Percentiles rank a stretch among this genome's conserved stretches.
phyloP scores from a whole-genome alignment of 2,113 vertebrate species.

The Jacana jacana region DNA sequence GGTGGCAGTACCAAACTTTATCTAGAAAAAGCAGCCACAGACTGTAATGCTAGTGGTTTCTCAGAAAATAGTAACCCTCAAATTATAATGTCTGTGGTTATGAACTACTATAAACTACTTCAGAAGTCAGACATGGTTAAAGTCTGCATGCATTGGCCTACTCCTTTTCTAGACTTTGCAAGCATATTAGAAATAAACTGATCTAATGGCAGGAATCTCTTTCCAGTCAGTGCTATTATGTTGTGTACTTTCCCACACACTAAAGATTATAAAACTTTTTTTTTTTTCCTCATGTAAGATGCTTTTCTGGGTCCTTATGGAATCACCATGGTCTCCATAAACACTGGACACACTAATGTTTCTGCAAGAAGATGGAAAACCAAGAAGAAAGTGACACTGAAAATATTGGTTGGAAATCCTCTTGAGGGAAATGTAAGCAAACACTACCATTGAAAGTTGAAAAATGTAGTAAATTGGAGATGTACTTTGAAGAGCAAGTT shows the following conservation, averaged over 20 bases:
- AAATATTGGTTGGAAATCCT: background rate
- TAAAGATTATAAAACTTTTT: background rate
- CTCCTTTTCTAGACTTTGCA: conserved; percentile 12
- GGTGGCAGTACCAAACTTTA: conserved; percentile 59
- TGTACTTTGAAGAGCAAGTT: background rate
- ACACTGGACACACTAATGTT: background rate
- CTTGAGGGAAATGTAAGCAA: background rate
- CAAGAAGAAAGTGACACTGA: background rate
- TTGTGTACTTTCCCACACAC: background rate
- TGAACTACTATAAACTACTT: conserved; percentile 36
- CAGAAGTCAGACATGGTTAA: conserved; percentile 41
- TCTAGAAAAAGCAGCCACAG: conserved; percentile 67
- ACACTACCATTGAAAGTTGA: background rate
- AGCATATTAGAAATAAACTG: conserved; percentile 40
- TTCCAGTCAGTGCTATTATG: background rate
- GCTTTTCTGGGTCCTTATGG: background rate
- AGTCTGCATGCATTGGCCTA: background rate
- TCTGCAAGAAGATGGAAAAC: background rate
- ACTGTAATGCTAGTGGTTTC: conserved; percentile 51
- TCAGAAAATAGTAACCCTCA: conserved; percentile 57
- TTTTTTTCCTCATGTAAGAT: background rate
- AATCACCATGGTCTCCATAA: background rate
- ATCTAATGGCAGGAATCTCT: background rate
- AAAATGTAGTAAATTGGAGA: background rate
- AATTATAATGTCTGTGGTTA: conserved; percentile 70